phyloP scores from a whole-genome alignment of 2,888 invertebrate species.

The Bedellia somnulentella region DNA sequence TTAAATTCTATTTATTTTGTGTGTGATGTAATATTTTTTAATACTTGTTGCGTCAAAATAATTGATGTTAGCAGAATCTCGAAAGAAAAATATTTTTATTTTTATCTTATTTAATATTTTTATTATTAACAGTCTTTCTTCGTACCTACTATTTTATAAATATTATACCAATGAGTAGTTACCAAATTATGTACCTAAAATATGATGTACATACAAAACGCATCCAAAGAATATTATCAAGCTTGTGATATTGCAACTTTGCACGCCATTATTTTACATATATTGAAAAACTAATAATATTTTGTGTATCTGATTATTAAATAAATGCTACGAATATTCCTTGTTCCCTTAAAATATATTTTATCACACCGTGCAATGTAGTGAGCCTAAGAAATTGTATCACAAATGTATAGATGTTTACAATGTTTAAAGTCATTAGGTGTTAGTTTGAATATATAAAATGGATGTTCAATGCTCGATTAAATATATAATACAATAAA shows the following conservation, averaged over 20 bases:
- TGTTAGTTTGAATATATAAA: too few species aligned
- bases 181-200: background rate
- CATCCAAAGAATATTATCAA: background rate
- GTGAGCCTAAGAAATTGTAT: too few species aligned
- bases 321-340: background rate
- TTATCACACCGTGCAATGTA: background rate
- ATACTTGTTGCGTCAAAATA: slow-evolving; percentile 8
- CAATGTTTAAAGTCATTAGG: too few species aligned
- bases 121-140: background rate
- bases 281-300: background rate
- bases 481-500: too few species aligned
- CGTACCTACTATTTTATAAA: background rate
- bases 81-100: slow-evolving; percentile 16
- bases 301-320: background rate
- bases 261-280: background rate
- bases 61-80: slow-evolving; percentile 10
- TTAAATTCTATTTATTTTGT: slow-evolving; percentile 16
- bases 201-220: background rate
- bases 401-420: too few species aligned
- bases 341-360: background rate
- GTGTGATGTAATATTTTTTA: slow-evolving; percentile 33
- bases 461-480: too few species aligned
- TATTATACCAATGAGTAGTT: background rate
- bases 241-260: background rate
- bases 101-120: slow-evolving; percentile 1